Conservation (phyloP, 2,888 invertebrate species). For the Aricia artaxerxes region DNA sequence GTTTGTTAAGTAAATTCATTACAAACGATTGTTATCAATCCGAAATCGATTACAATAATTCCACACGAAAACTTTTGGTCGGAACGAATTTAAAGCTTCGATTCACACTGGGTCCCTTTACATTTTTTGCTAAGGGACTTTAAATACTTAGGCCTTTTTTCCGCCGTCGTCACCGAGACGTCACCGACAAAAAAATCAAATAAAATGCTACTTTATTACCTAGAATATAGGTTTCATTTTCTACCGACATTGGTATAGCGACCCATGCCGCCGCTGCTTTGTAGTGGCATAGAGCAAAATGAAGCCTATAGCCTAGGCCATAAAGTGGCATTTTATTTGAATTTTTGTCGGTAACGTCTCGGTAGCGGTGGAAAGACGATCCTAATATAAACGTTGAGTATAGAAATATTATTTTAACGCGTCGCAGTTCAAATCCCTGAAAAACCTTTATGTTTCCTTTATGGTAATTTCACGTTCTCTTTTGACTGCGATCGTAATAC, state of each 20-base stretch:
- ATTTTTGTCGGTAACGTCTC: too few relatives aligned
- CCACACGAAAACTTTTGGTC: background rate
- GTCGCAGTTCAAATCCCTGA: background rate
- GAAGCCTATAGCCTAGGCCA: too few relatives aligned
- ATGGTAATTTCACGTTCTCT: constrained; percentile 15
- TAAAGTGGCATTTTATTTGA: too few relatives aligned
- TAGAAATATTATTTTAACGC: background rate
- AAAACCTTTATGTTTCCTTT: constrained; percentile 16
- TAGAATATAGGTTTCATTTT: too few relatives aligned
- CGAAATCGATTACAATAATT: background rate
- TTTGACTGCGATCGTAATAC: background rate
- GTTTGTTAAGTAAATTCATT: background rate
- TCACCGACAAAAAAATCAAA: too few relatives aligned
- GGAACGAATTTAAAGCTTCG: background rate
- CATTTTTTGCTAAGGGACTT: background rate
- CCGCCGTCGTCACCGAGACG: too few relatives aligned
- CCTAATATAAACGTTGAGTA: background rate
- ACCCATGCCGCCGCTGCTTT: too few relatives aligned
- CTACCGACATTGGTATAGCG: too few relatives aligned
- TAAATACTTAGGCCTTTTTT: background rate
- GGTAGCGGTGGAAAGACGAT: too few relatives aligned
- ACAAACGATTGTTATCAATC: constrained; percentile 3
- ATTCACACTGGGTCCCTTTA: background rate
- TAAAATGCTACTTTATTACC: too few relatives aligned
- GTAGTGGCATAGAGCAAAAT: too few relatives aligned